Evolutionary conservation across 2,113 vertebrate species (phyloP).

Genomic region (Engystomops pustulosus): DNA sequence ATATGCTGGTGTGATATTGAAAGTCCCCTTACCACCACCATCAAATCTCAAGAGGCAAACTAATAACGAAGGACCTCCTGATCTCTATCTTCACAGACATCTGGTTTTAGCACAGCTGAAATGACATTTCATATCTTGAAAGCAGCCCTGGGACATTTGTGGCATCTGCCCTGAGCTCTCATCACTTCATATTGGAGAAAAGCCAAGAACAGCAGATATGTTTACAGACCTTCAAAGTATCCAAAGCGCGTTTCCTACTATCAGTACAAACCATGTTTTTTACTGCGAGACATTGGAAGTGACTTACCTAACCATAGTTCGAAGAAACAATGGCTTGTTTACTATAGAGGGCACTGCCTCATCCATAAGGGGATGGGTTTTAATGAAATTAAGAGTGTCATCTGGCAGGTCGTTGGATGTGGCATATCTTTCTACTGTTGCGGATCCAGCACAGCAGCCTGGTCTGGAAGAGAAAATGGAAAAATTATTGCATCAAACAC

Average conservation of each 20-base stretch:
- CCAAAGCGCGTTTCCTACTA: slow-evolving; percentile 35
- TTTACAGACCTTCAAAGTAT: slow-evolving; percentile 59
- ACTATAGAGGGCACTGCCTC: slow-evolving; percentile 93
- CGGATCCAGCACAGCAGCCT: slow-evolving; percentile 89
- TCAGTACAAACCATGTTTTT: background rate
- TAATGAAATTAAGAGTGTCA: slow-evolving; percentile 97
- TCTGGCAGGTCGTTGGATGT: slow-evolving; percentile 96
- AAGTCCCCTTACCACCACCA: background rate
- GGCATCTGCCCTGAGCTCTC: slow-evolving; percentile 59
- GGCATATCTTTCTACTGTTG: slow-evolving; percentile 85
- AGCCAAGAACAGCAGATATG: slow-evolving; percentile 59
- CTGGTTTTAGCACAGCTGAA: slow-evolving; percentile 26
- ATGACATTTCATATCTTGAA: slow-evolving; percentile 58
- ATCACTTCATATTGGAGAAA: slow-evolving; percentile 62
- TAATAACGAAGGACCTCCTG: slow-evolving; percentile 27
- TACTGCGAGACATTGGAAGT: background rate
- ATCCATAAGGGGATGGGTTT: slow-evolving; percentile 97
- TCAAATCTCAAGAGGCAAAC: slow-evolving; percentile 22
- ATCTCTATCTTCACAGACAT: slow-evolving; percentile 61
- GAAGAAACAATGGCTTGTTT: slow-evolving; percentile 95
- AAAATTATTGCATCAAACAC: background rate
- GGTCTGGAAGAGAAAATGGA: slow-evolving; percentile 76
- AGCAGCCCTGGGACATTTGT: slow-evolving; percentile 53
- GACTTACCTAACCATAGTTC: slow-evolving; percentile 97
- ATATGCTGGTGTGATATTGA: slow-evolving; percentile 15